Evolutionary conservation across 2,888 invertebrate species (phyloP), one percentile per base, ranked within the genome.

Genomic region (Orthosia gothica): DNA sequence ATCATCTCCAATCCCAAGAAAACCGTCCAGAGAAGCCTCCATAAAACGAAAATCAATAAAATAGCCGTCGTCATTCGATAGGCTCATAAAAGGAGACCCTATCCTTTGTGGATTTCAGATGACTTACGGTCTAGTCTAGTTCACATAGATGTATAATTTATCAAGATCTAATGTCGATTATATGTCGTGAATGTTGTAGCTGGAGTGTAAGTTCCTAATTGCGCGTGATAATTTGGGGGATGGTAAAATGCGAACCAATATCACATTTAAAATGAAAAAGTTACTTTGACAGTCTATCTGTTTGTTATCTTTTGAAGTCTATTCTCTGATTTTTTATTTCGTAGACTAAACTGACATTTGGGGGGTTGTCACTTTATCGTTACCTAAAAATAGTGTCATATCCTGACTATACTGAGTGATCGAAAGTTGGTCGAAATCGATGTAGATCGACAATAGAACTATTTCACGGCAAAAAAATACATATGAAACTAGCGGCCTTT

Each of bases 121-220:
- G 65, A 83, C 69, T 82, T 82, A 82, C 18, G 20, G 52, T 20
- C 5, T 65, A 64, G 61, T 40, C 18, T 59, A 32, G 67, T 77
- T 69, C 65, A 55, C 65, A 58, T 59, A 66, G 18, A 82, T 77
- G 61, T 77, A 59, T 77, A 77, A 71, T 63, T 59, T 78, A 72
- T 78, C 65, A 69, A 55, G 9, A 69, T 18, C 52, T 12, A 77
- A 69, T 69, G 83, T 58, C n/a, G n/a, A n/a, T n/a, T 80, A 76
- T 82, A 76, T 66, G 54, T 52, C 45, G 4, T 75, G 50, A 49
- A 47, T 58, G 47, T 55, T 11, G 64, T 50, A 9, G n/a, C 16
- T 49, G 57, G 26, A 70, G 67, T 57, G 26, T 23, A 40, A 1
- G 40, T 40, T 9, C 40, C 40, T 40, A 7, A 7, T 40, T 40